phyloP scores from a whole-genome alignment of 1,140 invertebrate species.

The Euura saliciscinereae region DNA sequence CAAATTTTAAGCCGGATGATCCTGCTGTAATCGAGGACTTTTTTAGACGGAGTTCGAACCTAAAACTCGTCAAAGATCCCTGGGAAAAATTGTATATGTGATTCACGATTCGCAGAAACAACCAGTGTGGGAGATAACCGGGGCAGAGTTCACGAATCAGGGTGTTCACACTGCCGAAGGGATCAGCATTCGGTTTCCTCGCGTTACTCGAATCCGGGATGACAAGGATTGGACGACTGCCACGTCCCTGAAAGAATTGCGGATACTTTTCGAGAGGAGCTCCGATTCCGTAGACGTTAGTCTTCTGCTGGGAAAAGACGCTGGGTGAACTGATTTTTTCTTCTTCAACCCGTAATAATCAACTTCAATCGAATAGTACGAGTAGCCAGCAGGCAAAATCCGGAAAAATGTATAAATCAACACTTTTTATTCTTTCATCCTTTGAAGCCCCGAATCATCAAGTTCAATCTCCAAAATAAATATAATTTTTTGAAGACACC shows the following conservation, averaged over 20 bases:
- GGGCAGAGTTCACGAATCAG: constrained; percentile 88
- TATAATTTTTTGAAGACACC: neutral
- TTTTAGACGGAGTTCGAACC: too few relatives aligned
- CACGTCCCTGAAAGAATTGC: constrained; percentile 78
- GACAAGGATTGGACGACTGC: constrained; percentile 88
- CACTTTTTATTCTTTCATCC: too few relatives aligned
- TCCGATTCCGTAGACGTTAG: constrained; percentile 72
- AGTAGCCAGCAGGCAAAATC: too few relatives aligned
- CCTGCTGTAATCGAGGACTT: too few relatives aligned
- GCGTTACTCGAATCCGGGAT: constrained; percentile 80
- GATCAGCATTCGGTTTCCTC: constrained; percentile 91
- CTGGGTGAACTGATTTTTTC: too few relatives aligned
- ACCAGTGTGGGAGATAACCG: constrained; percentile 94
- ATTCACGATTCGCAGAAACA: constrained; percentile 59
- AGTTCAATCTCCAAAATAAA: too few relatives aligned
- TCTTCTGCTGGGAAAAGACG: constrained; percentile 49
- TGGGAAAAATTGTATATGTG: too few relatives aligned
- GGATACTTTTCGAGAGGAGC: constrained; percentile 69
- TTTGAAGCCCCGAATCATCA: too few relatives aligned
- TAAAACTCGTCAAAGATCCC: too few relatives aligned
- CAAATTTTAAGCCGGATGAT: too few relatives aligned
- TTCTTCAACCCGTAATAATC: neutral
- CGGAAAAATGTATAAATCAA: too few relatives aligned
- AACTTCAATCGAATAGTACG: neutral
- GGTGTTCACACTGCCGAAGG: constrained; percentile 89